Evolutionary conservation across 2,113 vertebrate species (phyloP).

Genomic region (Amblyopsis rosae): DNA sequence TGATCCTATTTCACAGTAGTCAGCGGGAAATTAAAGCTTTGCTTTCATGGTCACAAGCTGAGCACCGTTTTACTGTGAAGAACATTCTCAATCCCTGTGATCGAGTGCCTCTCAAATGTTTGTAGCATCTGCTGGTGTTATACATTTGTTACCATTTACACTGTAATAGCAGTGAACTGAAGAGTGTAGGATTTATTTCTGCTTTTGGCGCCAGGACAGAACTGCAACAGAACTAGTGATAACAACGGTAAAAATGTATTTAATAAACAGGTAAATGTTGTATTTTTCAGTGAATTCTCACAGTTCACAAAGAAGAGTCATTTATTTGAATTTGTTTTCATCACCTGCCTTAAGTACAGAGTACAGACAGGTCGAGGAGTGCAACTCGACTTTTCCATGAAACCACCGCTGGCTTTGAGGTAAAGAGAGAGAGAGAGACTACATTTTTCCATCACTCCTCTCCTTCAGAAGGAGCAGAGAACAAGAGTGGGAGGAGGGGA

Average conservation of each 20-base stretch:
- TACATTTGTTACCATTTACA: slow-evolving; percentile 40
- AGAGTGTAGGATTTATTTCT: background rate
- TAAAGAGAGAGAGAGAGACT: slow-evolving; percentile 23
- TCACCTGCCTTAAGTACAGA: slow-evolving; percentile 43
- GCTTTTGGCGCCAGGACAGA: slow-evolving; percentile 9
- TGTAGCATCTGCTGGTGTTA: slow-evolving; percentile 24
- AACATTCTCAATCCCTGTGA: slow-evolving; percentile 42
- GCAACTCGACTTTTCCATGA: slow-evolving; percentile 45
- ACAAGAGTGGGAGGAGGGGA: slow-evolving; percentile 9
- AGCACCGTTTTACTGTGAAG: slow-evolving; percentile 55
- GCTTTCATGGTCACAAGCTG: slow-evolving; percentile 54
- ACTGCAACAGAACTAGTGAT: background rate
- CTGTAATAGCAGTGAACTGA: slow-evolving; percentile 20
- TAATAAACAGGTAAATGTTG: no score
- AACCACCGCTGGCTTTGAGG: slow-evolving; percentile 45
- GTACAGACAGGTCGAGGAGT: background rate
- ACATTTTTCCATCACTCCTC: slow-evolving; percentile 19
- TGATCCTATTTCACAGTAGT: slow-evolving; percentile 73
- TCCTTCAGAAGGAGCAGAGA: slow-evolving; percentile 3
- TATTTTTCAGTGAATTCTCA: background rate
- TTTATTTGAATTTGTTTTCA: background rate
- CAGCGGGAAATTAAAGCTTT: slow-evolving; percentile 68
- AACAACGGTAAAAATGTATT: no score
- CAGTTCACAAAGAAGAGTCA: background rate
- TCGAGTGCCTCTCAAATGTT: slow-evolving; percentile 24